phyloP scores from a whole-genome alignment of 2,888 invertebrate genomes.

The Noctua janthe region DNA sequence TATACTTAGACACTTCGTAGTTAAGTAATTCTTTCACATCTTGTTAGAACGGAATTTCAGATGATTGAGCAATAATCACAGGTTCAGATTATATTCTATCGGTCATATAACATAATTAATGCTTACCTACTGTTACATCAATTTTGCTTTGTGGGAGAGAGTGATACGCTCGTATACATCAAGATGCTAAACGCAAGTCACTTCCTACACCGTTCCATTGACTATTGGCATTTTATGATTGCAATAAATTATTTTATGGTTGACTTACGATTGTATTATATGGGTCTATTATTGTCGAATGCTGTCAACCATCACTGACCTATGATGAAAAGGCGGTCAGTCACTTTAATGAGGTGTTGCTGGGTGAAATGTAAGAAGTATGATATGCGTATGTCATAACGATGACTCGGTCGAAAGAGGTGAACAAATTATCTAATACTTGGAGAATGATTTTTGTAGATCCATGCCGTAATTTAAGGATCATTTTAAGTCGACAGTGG shows the following conservation, averaged over 20 bases:
- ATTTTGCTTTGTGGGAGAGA: constrained; percentile 38
- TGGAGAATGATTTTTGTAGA: neutral
- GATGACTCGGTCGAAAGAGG: constrained; percentile 1
- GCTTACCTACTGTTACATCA: constrained; percentile 39
- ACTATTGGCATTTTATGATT: constrained; percentile 30
- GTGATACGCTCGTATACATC: constrained; percentile 24
- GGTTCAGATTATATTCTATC: constrained; percentile 19
- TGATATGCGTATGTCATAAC: constrained; percentile 7
- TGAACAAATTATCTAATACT: constrained; percentile 21
- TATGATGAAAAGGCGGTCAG: constrained; percentile 35
- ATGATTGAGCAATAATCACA: constrained; percentile 43
- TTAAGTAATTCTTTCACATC: constrained; percentile 33
- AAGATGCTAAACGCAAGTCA: constrained; percentile 56
- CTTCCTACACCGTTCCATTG: constrained; percentile 48
- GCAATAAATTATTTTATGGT: constrained; percentile 26
- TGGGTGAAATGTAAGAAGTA: neutral
- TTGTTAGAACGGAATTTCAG: constrained; percentile 33
- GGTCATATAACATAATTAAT: constrained; percentile 43
- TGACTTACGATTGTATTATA: constrained; percentile 33
- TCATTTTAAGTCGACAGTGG: neutral
- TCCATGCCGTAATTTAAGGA: neutral
- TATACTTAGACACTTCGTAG: constrained; percentile 27
- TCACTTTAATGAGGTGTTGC: neutral
- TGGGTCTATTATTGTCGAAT: constrained; percentile 45
- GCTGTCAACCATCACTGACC: constrained; percentile 31